Conservation (phyloP, 2,797 vertebrate genomes). For the Gymnoscopelus braueri region DNA sequence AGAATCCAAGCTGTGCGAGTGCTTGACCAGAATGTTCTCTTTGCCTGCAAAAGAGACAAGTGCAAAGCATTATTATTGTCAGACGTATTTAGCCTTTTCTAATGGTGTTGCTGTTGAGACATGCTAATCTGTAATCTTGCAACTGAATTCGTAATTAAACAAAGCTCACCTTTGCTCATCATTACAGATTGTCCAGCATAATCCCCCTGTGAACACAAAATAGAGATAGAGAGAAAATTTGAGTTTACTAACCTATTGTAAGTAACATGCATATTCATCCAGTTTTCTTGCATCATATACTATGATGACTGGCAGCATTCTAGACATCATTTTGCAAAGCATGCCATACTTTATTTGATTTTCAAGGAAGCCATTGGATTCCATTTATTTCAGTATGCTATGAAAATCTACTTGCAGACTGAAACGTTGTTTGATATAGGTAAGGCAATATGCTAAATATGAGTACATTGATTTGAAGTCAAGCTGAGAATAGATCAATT, state of each 20-base stretch:
- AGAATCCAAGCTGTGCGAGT: constrained; percentile 83
- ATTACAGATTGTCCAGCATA: constrained; percentile 84
- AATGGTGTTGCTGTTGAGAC: neutral
- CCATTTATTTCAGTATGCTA: too few species aligned
- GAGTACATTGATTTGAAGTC: too few species aligned
- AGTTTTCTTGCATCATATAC: constrained; percentile 20
- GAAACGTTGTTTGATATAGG: too few species aligned
- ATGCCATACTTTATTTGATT: too few species aligned
- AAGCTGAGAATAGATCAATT: too few species aligned
- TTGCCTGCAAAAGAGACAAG: constrained; percentile 82
- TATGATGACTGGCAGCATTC: too few species aligned
- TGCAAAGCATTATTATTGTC: neutral
- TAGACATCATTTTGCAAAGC: too few species aligned
- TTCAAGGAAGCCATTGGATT: too few species aligned
- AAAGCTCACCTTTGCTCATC: constrained; percentile 74
- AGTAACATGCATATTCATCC: constrained; percentile 16
- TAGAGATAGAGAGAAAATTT: neutral
- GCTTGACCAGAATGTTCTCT: constrained; percentile 88
- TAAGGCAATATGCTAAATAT: too few species aligned
- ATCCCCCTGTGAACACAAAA: constrained; percentile 75
- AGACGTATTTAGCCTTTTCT: neutral
- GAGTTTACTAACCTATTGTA: too few species aligned
- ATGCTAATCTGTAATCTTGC: neutral
- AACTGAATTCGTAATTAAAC: constrained; percentile 5
- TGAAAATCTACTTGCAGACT: too few species aligned